These are phyloP conservation scores for Pteropus alecto DNA, from an alignment of 2,113 vertebrate genomes.

Conservation along the genomic window DNA sequence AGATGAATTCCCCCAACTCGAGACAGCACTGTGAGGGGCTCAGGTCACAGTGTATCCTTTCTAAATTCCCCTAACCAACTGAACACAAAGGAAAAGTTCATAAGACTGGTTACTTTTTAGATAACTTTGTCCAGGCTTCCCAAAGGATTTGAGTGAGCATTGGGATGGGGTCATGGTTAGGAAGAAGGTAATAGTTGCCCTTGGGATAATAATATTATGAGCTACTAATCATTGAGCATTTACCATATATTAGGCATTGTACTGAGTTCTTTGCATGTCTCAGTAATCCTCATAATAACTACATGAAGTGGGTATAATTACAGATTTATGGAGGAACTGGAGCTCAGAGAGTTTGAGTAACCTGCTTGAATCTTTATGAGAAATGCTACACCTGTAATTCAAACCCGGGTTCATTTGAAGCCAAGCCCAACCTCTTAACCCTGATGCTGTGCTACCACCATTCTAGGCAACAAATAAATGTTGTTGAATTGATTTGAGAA, in stretches of 20 bases:
- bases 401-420: not conserved
- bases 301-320: not conserved
- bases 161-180: not conserved
- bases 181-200: not conserved
- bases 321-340: not conserved
- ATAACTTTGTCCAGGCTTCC: not conserved
- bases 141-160: not conserved
- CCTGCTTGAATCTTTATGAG: not conserved
- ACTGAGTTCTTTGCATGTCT: not conserved
- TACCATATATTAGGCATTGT: rapidly evolving
- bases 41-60: not conserved
- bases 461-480: not conserved
- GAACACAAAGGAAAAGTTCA: not conserved
- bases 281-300: not conserved
- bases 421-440: not conserved
- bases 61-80: not conserved
- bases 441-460: not conserved
- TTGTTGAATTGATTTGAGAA: not conserved
- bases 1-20: not conserved
- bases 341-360: not conserved
- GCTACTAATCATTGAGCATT: not conserved
- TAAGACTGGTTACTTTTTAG: not conserved
- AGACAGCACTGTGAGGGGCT: not conserved
- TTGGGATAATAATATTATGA: not conserved
- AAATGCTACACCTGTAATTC: not conserved